Percentiles rank a stretch among this genome's conserved stretches.
phyloP scores from a whole-genome alignment of 2,797 vertebrate species.

The Phoeniculus purpureus region DNA sequence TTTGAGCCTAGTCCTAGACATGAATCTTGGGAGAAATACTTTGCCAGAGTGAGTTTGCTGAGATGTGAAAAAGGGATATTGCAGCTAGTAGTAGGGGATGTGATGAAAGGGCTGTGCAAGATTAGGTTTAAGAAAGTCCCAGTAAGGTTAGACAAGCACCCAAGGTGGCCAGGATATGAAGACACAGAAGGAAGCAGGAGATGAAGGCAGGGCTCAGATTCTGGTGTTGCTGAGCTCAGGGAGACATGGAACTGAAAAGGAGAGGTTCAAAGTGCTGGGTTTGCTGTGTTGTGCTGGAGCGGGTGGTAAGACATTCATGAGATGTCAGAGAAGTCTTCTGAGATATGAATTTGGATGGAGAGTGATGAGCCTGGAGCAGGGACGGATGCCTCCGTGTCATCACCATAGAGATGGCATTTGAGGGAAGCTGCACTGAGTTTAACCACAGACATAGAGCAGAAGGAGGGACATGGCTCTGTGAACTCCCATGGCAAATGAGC shows the following conservation, averaged over 20 bases:
- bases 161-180: not conserved
- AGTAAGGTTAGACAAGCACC: not conserved
- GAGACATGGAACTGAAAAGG: not conserved
- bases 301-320: not conserved
- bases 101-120: slow-evolving; percentile 35
- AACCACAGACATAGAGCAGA: not conserved
- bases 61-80: not conserved
- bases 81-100: not conserved
- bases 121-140: slow-evolving; percentile 12
- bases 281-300: not conserved
- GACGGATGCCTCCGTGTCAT: slow-evolving; percentile 17
- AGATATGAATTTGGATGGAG: slow-evolving; percentile 10
- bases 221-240: not conserved
- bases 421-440: slow-evolving; percentile 15
- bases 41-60: not conserved
- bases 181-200: not conserved
- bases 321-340: slow-evolving; percentile 9
- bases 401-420: slow-evolving; percentile 64
- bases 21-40: not conserved
- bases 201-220: not conserved
- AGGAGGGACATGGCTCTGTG: not conserved
- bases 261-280: not conserved
- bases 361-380: not conserved
- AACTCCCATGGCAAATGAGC: not conserved
- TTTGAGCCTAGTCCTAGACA: not conserved